Conservation (phyloP, 2,797 vertebrate species). For the Enteromius afrohamiltoni region DNA sequence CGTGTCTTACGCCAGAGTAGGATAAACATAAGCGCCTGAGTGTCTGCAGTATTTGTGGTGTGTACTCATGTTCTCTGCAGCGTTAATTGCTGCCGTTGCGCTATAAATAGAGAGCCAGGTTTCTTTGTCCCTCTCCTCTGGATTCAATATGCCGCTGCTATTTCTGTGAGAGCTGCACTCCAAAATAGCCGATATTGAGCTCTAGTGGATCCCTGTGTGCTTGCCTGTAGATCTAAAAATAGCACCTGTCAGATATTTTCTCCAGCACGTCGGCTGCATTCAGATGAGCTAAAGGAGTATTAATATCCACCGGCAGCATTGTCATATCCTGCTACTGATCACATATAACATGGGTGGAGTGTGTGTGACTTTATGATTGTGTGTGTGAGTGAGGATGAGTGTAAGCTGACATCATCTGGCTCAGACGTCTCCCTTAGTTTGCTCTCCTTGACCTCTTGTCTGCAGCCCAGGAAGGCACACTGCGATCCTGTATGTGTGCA, state of each 20-base stretch:
- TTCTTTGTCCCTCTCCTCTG: slow-evolving; percentile 58
- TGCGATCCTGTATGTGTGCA: not conserved
- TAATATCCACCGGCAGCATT: slow-evolving; percentile 78
- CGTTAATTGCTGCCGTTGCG: slow-evolving; percentile 57
- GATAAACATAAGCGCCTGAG: slow-evolving; percentile 36
- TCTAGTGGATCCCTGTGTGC: slow-evolving; percentile 74
- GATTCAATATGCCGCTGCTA: slow-evolving; percentile 47
- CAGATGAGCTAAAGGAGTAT: slow-evolving; percentile 66
- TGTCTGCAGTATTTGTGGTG: slow-evolving; percentile 35
- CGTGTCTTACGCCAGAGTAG: slow-evolving; percentile 1
- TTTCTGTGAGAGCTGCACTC: slow-evolving; percentile 67
- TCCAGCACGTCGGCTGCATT: slow-evolving; percentile 71
- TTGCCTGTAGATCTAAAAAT: slow-evolving; percentile 79
- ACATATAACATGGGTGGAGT: slow-evolving; percentile 61
- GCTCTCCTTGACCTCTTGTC: slow-evolving; percentile 28
- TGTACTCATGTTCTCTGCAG: slow-evolving; percentile 57
- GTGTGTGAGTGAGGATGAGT: slow-evolving; percentile 23
- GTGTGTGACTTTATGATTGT: slow-evolving; percentile 13
- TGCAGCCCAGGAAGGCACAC: not conserved
- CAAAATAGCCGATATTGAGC: slow-evolving; percentile 69
- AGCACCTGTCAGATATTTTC: slow-evolving; percentile 80
- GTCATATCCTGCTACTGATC: slow-evolving; percentile 56
- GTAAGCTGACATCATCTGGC: slow-evolving; percentile 22
- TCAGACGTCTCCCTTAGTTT: slow-evolving; percentile 21
- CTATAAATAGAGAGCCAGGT: slow-evolving; percentile 62